phyloP scores from a whole-genome alignment of 35 echinoderm and acorn worm species.

The Ophioderma brevispina region DNA sequence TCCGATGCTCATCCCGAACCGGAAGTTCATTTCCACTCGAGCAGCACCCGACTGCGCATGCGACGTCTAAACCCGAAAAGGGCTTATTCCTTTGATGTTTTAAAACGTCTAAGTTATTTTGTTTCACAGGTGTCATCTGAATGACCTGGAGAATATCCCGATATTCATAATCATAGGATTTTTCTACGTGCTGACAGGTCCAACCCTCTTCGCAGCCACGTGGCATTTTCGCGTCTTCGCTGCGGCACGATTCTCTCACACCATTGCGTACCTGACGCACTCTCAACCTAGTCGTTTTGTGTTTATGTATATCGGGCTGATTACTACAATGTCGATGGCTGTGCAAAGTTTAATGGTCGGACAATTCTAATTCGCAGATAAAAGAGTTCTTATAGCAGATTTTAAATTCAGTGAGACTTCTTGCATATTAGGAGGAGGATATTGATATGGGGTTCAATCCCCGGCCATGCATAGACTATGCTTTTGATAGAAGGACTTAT shows the following conservation, averaged over 20 bases:
- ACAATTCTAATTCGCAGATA: background rate
- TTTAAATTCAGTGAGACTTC: too few species aligned
- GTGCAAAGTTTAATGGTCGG: conserved; percentile 28
- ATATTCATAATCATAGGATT: conserved; percentile 56
- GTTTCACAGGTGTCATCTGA: conserved; percentile 63
- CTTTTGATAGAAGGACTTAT: too few species aligned
- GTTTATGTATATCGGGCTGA: conserved; percentile 21
- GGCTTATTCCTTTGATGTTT: too few species aligned
- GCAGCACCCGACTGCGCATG: too few species aligned
- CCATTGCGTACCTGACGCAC: conserved; percentile 55
- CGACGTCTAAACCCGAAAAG: too few species aligned
- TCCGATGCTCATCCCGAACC: too few species aligned
- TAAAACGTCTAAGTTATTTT: too few species aligned
- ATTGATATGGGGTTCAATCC: too few species aligned
- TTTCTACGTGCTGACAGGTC: conserved; percentile 52
- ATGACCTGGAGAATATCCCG: conserved; percentile 74
- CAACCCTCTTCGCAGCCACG: conserved; percentile 10
- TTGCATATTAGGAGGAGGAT: too few species aligned
- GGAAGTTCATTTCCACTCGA: too few species aligned
- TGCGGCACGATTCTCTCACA: conserved; percentile 60
- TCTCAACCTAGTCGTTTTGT: conserved; percentile 62
- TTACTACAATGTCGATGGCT: conserved; percentile 57
- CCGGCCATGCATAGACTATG: too few species aligned
- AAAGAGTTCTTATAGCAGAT: too few species aligned
- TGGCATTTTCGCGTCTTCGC: conserved; percentile 73